Base-by-base conservation (phyloP, 2,888 invertebrate species). In the Drosophila kuntzei region DNA sequence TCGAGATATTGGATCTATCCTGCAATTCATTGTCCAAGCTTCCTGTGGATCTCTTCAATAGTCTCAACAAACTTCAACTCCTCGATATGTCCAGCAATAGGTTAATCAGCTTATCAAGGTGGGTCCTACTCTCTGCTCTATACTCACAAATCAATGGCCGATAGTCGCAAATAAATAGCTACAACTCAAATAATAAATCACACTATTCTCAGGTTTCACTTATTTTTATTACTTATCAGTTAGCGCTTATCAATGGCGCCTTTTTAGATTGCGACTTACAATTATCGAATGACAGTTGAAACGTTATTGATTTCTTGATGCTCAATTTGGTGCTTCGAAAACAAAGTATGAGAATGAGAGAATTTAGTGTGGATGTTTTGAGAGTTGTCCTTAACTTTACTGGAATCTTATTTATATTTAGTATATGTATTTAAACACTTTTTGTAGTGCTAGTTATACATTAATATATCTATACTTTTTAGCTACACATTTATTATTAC, bases 71-170 rank as follows among this genome's bases (percentile, higher is more conserved):
- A 66, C 91, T 96, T 55, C 92, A 93, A 78, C 92, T 89, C 37
- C 91, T 96, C 22, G 93, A 95, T 89, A 92, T 97, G 54, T 93
- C 94, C 58, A 92, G 93, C 71, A 97, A 97, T 90, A 92, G 91
- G 14, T 91, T 96, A 25, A 90, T 90, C 8, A 92, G 91, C 59
- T 93, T 96, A 77, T 92, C 94, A 59, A 93, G 93, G 94, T 94
- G 91, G 92, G 94, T 72, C 32, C 6, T 22, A 25, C n/a, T 43
- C 16, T 22, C 4, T 29, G 27, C 50, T 50, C 43, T 14, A n/a
- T 14, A 29, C 44, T 63, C 53, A 22, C 16, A 16, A 29, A 27
- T 44, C 27, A 32, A 22, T 36, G 5, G 14, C 9, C 37, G 39
- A 58, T 39, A 39, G 22, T 16, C 22, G 18, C 18, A 9, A 44